Evolutionary conservation across 2,888 invertebrate genomes (phyloP).

Genomic region (Neuroscelio doddi): DNA sequence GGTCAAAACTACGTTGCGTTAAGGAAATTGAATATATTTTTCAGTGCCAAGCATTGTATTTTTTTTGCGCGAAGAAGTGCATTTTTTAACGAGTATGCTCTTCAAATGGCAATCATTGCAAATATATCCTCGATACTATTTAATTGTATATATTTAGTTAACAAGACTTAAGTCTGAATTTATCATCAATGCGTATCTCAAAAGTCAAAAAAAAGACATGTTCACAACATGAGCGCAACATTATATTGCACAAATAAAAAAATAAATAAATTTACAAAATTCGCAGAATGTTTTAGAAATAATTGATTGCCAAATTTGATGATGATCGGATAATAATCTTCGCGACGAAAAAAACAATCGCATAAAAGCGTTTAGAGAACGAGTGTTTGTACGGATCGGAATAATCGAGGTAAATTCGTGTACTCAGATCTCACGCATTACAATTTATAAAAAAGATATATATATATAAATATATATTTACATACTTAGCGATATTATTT

Average conservation of each 20-base stretch:
- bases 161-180: too few relatives aligned
- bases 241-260: slow-evolving; percentile 1
- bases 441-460: slow-evolving; percentile 48
- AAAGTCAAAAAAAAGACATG: not conserved
- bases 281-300: too few relatives aligned
- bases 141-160: too few relatives aligned
- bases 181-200: too few relatives aligned
- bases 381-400: slow-evolving; percentile 53
- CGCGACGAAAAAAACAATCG: slow-evolving; percentile 35
- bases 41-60: slow-evolving; percentile 39
- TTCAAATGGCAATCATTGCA: slow-evolving; percentile 6
- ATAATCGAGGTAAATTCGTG: slow-evolving; percentile 63
- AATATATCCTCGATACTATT: too few relatives aligned
- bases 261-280: not conserved
- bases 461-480: slow-evolving; percentile 47
- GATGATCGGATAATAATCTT: slow-evolving; percentile 15
- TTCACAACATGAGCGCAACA: not conserved
- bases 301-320: too few relatives aligned
- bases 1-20: slow-evolving; percentile 74
- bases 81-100: slow-evolving; percentile 40
- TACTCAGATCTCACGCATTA: slow-evolving; percentile 68
- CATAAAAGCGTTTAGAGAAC: slow-evolving; percentile 49
- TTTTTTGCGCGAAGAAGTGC: slow-evolving; percentile 37
- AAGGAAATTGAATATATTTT: slow-evolving; percentile 17
- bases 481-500: slow-evolving; percentile 53